These are phyloP conservation scores for Strigamia crassipes DNA, from an alignment of 2,888 invertebrate genomes.

Conservation along the genomic window DNA sequence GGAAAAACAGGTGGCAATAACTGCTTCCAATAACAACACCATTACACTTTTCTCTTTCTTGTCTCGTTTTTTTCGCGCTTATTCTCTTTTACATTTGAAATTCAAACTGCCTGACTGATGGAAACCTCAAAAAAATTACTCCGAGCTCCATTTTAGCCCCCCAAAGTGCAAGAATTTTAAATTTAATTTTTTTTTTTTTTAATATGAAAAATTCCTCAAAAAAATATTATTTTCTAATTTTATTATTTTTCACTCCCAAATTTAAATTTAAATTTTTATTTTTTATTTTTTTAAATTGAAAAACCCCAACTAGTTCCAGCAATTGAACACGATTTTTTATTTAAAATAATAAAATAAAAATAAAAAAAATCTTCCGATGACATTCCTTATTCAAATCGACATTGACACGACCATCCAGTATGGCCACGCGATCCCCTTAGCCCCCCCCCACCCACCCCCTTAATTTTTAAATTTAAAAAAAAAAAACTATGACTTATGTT, in stretches of 20 bases:
- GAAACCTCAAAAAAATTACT: neutral
- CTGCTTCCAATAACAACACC: slow-evolving; percentile 36
- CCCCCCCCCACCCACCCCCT: no score
- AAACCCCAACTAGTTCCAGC: no score
- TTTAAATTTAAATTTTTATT: no score
- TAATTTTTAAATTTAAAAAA: neutral
- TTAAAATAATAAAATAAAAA: no score
- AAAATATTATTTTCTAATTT: no score
- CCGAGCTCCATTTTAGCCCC: neutral
- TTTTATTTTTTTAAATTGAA: no score
- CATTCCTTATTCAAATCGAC: neutral
- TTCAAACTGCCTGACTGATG: slow-evolving; percentile 8
- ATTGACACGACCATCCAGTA: neutral
- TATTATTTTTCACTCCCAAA: no score
- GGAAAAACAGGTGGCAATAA: slow-evolving; percentile 42
- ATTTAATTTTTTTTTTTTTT: no score
- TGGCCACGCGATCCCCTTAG: neutral
- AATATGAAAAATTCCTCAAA: no score
- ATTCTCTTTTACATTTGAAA: neutral
- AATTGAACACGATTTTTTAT: no score
- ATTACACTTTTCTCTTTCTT: slow-evolving; percentile 18
- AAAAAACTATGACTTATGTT: neutral
- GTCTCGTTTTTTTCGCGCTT: neutral
- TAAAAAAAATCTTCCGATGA: no score
- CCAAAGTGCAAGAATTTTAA: no score